Conservation (phyloP, 2,888 invertebrate genomes). For the Lasioglossum vierecki region DNA sequence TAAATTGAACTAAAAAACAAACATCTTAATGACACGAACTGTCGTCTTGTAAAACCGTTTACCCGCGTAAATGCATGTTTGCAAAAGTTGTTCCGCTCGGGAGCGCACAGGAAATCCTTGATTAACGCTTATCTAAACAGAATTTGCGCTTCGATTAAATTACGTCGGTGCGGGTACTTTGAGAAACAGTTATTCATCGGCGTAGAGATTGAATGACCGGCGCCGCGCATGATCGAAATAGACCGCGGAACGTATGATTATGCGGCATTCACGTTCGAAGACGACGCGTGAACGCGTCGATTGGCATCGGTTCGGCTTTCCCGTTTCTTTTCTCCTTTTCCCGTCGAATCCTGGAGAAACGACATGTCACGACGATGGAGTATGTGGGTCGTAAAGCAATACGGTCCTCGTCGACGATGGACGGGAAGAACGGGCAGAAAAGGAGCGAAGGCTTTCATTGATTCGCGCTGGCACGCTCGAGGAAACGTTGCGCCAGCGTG, state of each 20-base stretch:
- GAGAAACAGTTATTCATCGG: slow-evolving; percentile 1
- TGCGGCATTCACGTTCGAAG: not conserved
- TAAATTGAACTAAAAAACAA: not conserved
- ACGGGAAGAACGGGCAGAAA: slow-evolving; percentile 2
- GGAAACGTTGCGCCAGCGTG: slow-evolving; percentile 31
- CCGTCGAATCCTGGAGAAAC: not conserved
- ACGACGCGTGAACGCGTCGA: not conserved
- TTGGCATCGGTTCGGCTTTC: not conserved
- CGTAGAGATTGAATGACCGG: not conserved
- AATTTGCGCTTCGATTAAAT: slow-evolving; percentile 9
- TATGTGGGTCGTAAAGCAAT: slow-evolving; percentile 20
- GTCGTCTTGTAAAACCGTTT: not conserved
- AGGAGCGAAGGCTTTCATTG: slow-evolving; percentile 48
- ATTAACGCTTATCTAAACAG: not conserved
- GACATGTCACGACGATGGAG: not conserved
- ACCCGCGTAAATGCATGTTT: not conserved
- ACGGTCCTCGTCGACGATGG: slow-evolving; percentile 8
- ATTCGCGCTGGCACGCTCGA: slow-evolving; percentile 38
- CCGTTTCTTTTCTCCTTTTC: not conserved
- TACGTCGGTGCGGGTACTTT: not conserved
- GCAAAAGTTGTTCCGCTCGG: not conserved
- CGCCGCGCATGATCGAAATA: slow-evolving; percentile 12
- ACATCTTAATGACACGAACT: not conserved
- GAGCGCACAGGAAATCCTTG: not conserved
- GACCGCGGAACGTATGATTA: slow-evolving; percentile 23